Conservation (phyloP, 2,888 invertebrate genomes). For the Xestia sexstrigata region DNA sequence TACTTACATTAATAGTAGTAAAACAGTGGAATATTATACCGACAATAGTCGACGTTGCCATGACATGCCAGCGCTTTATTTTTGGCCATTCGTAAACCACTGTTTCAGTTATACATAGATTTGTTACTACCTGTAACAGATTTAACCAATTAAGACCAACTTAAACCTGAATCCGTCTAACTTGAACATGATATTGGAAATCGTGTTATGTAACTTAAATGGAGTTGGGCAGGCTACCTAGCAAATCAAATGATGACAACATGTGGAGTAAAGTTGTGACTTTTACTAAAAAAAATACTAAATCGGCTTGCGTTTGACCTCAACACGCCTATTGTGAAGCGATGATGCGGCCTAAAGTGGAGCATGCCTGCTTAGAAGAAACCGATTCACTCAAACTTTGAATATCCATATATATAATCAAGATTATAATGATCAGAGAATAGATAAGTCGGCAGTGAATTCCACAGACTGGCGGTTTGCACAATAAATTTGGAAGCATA, state of each 20-base stretch:
- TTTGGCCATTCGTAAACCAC: conserved; percentile 66
- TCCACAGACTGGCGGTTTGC: no score
- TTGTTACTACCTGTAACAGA: conserved; percentile 72
- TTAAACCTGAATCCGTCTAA: not conserved
- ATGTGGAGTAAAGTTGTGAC: not conserved
- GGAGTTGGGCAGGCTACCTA: not conserved
- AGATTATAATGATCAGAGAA: no score
- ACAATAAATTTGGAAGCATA: no score
- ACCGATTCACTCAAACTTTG: no score
- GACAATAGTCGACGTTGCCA: not conserved
- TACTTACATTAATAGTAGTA: conserved; percentile 43
- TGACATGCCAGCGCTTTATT: conserved; percentile 60
- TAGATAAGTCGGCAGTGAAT: no score
- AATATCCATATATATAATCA: no score
- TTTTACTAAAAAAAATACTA: no score
- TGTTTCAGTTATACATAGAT: conserved; percentile 74
- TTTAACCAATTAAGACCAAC: not conserved
- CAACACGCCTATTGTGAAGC: no score
- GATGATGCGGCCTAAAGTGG: no score
- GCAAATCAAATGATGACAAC: no score
- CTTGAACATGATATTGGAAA: not conserved
- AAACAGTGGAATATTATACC: conserved; percentile 27
- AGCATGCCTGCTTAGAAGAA: no score
- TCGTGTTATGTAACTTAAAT: not conserved
- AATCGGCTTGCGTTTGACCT: no score